Percentiles rank a stretch among this genome's conserved stretches.
Conservation (phyloP, 2,113 vertebrate genomes). For the Poecile atricapillus region DNA sequence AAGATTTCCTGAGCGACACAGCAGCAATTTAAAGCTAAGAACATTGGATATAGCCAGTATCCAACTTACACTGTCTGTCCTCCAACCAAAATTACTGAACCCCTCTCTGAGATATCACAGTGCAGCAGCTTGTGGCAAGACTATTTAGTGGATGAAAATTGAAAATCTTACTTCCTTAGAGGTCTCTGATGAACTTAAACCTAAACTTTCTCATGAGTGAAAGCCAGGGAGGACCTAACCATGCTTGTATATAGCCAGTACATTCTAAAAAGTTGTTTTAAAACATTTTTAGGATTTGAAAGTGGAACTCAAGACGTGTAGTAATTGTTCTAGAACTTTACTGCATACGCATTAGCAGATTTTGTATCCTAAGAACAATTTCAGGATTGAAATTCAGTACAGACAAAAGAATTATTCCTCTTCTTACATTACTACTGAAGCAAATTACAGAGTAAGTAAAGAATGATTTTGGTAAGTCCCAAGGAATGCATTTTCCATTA, state of each 20-base stretch:
- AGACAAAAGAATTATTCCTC: constrained; percentile 7
- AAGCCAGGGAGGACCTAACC: background rate
- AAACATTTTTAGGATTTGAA: background rate
- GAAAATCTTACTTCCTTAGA: background rate
- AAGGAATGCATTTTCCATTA: constrained; percentile 55
- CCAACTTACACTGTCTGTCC: background rate
- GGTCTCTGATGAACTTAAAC: background rate
- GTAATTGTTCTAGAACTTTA: background rate
- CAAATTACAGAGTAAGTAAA: constrained; percentile 52
- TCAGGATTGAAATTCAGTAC: background rate
- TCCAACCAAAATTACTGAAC: background rate
- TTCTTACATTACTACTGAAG: constrained; percentile 39
- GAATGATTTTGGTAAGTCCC: constrained; percentile 48
- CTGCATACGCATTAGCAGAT: background rate
- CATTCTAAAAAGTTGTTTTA: background rate
- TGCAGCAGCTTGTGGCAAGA: background rate
- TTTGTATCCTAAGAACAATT: background rate
- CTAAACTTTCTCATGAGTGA: background rate
- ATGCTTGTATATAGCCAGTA: background rate
- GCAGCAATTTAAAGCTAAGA: background rate
- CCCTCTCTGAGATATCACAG: background rate
- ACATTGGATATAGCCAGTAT: background rate
- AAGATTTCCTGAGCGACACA: background rate
- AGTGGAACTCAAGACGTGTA: background rate
- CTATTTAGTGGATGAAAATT: background rate